Base-by-base conservation (phyloP, 2,888 invertebrate genomes). In the Rambutsinella grinnellia region DNA sequence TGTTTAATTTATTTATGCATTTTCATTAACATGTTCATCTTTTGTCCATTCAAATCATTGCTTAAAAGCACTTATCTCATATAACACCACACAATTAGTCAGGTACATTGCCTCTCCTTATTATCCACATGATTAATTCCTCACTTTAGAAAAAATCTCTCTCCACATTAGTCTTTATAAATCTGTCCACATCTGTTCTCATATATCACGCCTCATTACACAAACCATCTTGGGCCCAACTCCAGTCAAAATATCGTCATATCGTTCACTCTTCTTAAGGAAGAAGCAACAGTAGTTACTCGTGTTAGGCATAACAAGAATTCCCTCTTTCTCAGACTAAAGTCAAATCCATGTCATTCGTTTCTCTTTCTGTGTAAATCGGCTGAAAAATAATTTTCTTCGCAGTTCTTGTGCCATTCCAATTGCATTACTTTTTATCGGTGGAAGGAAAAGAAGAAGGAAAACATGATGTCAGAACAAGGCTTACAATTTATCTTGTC, bases 401-500 rank as follows among this genome's bases (percentile, higher is more conserved):
- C 36, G n/a, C 36, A 36, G 36, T 36, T 36, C 36, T 13, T n/a
- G n/a, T 36, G 13, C 51, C 10, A 49, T 49, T n/a, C 51, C 13
- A 23, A 17, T 13, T 51, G 24, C 26, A 47, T 62, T 62, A 27
- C 23, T 26, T 24, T 19, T 17, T 53, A 8, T 66, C 26, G 60
- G 27, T 61, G 2, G 44, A 19, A 21, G n/a, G n/a, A 36, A 36
- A 36, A 36, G 36, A 36, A 13, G 5, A 36, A 13, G 36, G 47
- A 46, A 67, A 67, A 67, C 67, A 67, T 17, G 57, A 27, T 67
- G 66, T 51, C 68, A 51, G 68, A 60, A 60, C 60, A 60, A 60
- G 68, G 60, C 27, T 47, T 36, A 60, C 36, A 51, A 68, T 60
- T 68, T 68, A 57, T 60, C 60, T 68, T 68, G 68, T 68, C 68